These are phyloP conservation scores for Octopus sinensis DNA, from an alignment of 1,140 invertebrate genomes.

Conservation along the genomic window DNA sequence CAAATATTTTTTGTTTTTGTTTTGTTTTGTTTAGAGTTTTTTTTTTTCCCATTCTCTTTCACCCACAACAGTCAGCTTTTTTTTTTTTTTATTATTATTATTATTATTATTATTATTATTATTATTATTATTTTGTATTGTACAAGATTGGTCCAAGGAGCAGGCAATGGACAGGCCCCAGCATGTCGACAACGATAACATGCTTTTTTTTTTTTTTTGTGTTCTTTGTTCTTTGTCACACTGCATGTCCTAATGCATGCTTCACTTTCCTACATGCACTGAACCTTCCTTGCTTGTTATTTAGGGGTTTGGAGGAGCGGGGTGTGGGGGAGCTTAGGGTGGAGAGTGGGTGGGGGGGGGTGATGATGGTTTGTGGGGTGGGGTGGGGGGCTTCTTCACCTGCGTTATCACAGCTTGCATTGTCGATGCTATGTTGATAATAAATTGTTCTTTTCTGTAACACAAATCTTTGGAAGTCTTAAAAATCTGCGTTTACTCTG, in stretches of 20 bases:
- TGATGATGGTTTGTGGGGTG: too few species aligned
- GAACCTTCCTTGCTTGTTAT: not conserved
- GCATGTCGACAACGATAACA: too few species aligned
- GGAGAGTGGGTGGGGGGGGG: too few species aligned
- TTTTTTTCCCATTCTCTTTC: too few species aligned
- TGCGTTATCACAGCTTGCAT: constrained; percentile 15
- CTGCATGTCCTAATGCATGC: constrained; percentile 11
- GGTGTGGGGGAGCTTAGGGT: too few species aligned
- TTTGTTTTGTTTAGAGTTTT: too few species aligned
- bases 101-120: not conserved
- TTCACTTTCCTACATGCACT: not conserved
- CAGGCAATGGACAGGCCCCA: constrained; percentile 2
- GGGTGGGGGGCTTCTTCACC: not conserved
- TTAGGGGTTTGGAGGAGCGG: too few species aligned
- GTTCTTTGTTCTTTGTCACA: constrained; percentile 7
- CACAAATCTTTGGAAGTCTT: not conserved
- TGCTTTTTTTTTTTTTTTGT: too few species aligned
- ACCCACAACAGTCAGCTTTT: too few species aligned
- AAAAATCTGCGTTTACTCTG: too few species aligned
- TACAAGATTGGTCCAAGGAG: not conserved
- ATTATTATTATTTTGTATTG: not conserved
- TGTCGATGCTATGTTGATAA: constrained; percentile 12
- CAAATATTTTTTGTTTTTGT: too few species aligned
- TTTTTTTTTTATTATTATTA: not conserved
- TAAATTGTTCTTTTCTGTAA: not conserved